Evolutionary conservation across 2,113 vertebrate species (phyloP).

Genomic region (Gobio gobio): DNA sequence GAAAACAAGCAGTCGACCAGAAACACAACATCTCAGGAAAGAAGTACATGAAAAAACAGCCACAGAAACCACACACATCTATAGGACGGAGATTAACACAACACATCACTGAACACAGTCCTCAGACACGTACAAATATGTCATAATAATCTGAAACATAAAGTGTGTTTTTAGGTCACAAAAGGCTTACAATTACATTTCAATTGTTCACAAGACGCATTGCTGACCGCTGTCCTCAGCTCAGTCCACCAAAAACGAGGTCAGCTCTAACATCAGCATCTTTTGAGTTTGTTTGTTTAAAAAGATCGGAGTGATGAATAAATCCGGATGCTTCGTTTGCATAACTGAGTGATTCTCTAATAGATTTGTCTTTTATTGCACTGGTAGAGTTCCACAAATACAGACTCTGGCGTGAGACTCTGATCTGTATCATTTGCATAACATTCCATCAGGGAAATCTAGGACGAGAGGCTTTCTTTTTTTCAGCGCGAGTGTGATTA

Average conservation of each 20-base stretch:
- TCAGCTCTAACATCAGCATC: background rate
- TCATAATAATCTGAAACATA: background rate
- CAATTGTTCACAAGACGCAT: background rate
- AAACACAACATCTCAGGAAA: constrained; percentile 18
- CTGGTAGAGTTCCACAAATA: constrained; percentile 32
- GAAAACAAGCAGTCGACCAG: background rate
- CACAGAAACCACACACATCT: background rate
- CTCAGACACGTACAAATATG: background rate
- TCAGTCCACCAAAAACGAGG: constrained; percentile 1
- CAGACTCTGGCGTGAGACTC: constrained; percentile 23
- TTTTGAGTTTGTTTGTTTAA: background rate
- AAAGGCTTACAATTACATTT: background rate
- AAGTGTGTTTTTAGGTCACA: background rate
- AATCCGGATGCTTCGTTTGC: background rate
- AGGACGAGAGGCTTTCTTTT: constrained; percentile 15
- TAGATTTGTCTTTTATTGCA: constrained; percentile 19
- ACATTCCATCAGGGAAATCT: constrained; percentile 46
- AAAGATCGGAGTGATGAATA: background rate
- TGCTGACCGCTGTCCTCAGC: background rate
- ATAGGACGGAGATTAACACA: background rate
- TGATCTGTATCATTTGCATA: constrained; percentile 47
- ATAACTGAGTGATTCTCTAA: constrained; percentile 11
- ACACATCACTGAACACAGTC: background rate
- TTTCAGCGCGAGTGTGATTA: constrained; percentile 24
- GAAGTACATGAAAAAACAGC: background rate